Base-by-base conservation (phyloP, 92 coral and sea anemone genomes). In the Phenganax marumi region DNA sequence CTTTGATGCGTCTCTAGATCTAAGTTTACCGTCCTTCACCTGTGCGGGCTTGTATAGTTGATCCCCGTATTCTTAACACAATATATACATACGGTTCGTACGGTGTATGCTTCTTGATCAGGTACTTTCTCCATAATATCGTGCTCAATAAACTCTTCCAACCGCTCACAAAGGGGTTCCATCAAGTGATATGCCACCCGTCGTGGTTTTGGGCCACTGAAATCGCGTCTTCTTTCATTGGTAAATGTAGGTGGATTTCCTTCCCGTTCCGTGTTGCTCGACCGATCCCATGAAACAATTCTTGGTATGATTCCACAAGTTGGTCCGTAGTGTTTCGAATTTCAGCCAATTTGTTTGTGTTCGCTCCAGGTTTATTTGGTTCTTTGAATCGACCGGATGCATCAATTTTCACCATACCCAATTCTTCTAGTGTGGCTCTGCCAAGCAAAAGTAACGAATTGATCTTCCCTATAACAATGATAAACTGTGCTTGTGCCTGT, bases 151-250 rank as follows among this genome's bases (percentile, higher is more conserved):
- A 87, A 75, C 76, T 87, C 79, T 23, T 84, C 81, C 75, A 87
- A 77, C 57, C 85, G 47, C 21, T 84, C 14, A 76, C 70, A n/a
- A 52, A 87, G 80, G n/a, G 89, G 89, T 46, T 86, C 79, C 79
- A 86, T 75, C 63, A 89, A 81, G 52, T 76, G 90, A 62, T 86
- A 76, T 62, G 87, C 89, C 33, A 85, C 88, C 57, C 87, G 52
- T 48, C 52, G 43, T 55, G 83, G 87, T 75, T 75, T 54, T 84
- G 88, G 61, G 86, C 77, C 17, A 33, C 43, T 4, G 43, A 4
- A 33, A 33, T 33, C 43, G 43, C 43, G 43, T 33, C 43, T 33
- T 33, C 43, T 33, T 33, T 33, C 43, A 33, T 33, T 33, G 43
- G 43, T 33, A 33, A 33, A 84, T 0, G 76, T 74, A 85, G 85